Base-by-base conservation (phyloP, 2,797 vertebrate species). In the Catharus ustulatus region DNA sequence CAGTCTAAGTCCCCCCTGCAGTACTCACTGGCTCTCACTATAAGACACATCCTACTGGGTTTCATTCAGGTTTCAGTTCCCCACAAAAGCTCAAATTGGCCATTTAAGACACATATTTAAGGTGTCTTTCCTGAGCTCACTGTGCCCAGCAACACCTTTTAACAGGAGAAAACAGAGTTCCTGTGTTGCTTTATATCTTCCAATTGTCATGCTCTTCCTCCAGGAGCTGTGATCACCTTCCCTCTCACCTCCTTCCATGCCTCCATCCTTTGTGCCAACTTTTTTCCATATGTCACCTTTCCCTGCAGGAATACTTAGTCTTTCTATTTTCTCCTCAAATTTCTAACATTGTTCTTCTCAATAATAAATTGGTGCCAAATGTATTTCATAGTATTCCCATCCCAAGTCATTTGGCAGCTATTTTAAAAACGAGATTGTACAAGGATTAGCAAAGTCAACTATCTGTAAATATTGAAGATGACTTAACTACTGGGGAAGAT, bases 401-500 rank as follows among this genome's bases (percentile, higher is more conserved):
- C 34, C 23, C 36, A 57, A 85, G n/a, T 92, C 5, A 45, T 80
- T 64, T 77, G 68, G 68, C 61, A 84, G 30, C 72, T 83, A 36
- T 69, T 87, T 85, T 45, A 72, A 93, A 93, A 89, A 72, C 6
- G 22, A 75, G 64, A 40, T 84, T 83, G n/a, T 40, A 21, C 64
- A 80, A 87, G 54, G 69, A 93, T 77, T 80, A 89, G 4, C 21
- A 62, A 89, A 85, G 79, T 75, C 87, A 87, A 77, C 54, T 80
- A 6, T 45, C 68, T 43, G 30, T 71, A 87, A 94, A 74, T 80
- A 74, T 54, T 57, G 22, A 62, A 81, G 62, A 77, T 80, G 32
- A 66, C 34, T 93, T 94, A 77, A 83, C 49, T 89, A 68, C 78
- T n/a, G 42, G n/a, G 51, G 45, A 85, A 90, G 40, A 57, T 38